A percentile compares a stretch with the other conserved stretches of the same genome.
phyloP scores from a whole-genome alignment of 2,888 invertebrate genomes.

The Drosophila subquinaria region DNA sequence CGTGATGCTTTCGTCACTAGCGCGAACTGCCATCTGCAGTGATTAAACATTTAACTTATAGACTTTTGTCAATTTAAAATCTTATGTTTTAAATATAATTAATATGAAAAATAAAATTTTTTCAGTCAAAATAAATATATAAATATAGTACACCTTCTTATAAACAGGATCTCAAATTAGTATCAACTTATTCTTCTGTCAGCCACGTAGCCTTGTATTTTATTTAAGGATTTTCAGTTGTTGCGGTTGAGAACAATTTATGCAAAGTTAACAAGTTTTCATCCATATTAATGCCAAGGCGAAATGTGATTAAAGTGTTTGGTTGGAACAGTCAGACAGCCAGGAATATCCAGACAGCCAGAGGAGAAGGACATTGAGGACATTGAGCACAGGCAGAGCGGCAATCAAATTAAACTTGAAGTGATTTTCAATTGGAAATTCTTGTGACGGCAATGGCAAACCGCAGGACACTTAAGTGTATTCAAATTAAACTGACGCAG shows the following conservation, averaged over 20 bases:
- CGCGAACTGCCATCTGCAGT: too few species aligned
- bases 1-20: too few species aligned
- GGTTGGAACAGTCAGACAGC: conserved; percentile 6
- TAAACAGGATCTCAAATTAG: background rate
- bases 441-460: conserved; percentile 71
- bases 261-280: conserved; percentile 68
- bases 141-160: background rate
- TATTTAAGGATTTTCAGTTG: conserved; percentile 5
- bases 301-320: conserved; percentile 76
- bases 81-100: too few species aligned
- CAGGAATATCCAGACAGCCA: conserved; percentile 2
- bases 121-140: background rate
- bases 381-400: conserved; percentile 32
- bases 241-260: conserved; percentile 48
- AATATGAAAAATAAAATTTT: too few species aligned
- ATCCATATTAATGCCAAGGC: conserved; percentile 73
- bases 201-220: background rate
- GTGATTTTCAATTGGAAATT: conserved; percentile 81
- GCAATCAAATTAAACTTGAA: conserved; percentile 82
- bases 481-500: conserved; percentile 80
- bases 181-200: background rate
- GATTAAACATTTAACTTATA: too few species aligned
- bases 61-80: too few species aligned
- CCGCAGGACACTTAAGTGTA: conserved; percentile 81
- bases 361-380: conserved; percentile 21